Conservation (phyloP, 2,113 vertebrate genomes). For the Pygoscelis antarcticus region DNA sequence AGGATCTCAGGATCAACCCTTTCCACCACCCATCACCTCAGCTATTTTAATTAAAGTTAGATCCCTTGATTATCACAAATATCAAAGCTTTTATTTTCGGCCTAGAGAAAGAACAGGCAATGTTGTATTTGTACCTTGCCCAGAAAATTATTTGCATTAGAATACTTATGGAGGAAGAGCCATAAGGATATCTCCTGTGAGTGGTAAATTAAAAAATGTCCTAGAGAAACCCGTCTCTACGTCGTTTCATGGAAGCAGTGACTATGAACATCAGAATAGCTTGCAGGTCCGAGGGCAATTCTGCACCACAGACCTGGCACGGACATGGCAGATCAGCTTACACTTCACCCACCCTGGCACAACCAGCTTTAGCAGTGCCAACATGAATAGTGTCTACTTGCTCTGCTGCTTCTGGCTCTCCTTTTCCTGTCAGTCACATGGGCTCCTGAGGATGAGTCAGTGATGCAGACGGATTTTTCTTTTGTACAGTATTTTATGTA, state of each 20-base stretch:
- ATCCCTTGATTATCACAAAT: background rate
- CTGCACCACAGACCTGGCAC: background rate
- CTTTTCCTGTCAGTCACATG: background rate
- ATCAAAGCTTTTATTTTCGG: background rate
- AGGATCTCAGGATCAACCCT: background rate
- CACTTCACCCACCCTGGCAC: background rate
- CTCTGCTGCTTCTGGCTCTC: background rate
- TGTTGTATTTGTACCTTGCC: background rate
- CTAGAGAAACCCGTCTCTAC: background rate
- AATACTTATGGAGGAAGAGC: background rate
- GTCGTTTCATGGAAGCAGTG: background rate
- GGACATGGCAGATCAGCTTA: background rate
- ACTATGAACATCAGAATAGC: background rate
- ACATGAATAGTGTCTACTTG: background rate
- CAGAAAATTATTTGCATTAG: background rate
- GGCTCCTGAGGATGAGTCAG: slow-evolving; percentile 10
- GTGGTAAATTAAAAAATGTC: background rate
- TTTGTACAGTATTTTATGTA: background rate
- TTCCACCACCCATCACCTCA: background rate
- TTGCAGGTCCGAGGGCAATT: background rate
- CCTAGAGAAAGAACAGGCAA: background rate
- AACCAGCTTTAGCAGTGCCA: background rate
- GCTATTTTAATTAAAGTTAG: background rate
- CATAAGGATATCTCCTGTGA: background rate
- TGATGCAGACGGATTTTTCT: background rate